phyloP scores from a whole-genome alignment of 2,113 vertebrate species.

The Cairina moschata region DNA sequence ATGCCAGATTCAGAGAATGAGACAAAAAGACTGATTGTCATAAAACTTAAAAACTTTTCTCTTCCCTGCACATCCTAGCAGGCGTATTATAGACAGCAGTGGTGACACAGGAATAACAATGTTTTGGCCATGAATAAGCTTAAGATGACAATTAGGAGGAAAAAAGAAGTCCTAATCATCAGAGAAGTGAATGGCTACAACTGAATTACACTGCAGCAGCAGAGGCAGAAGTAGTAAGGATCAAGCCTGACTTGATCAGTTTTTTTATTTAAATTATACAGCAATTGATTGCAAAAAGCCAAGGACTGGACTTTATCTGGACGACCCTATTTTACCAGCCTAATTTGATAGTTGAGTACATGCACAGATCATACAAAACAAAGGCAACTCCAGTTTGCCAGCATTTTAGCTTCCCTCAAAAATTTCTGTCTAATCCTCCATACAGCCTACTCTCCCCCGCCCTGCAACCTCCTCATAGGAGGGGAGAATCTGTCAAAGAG shows the following conservation, averaged over 20 bases:
- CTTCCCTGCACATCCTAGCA: background rate
- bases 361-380: background rate
- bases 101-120: background rate
- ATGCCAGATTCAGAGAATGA: background rate
- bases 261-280: background rate
- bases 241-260: background rate
- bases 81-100: background rate
- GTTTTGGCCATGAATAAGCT: background rate
- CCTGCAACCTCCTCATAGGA: background rate
- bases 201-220: background rate
- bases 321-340: background rate
- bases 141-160: background rate
- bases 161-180: background rate
- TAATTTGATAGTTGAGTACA: background rate
- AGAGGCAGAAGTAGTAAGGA: background rate
- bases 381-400: background rate
- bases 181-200: background rate
- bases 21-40: background rate
- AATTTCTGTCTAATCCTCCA: background rate
- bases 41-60: background rate
- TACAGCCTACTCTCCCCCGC: background rate
- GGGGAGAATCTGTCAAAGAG: rapidly evolving
- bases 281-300: background rate
- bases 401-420: background rate
- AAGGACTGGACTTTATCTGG: background rate